Evolutionary conservation across 1,140 invertebrate species (phyloP).

Genomic region (Solen grandis): DNA sequence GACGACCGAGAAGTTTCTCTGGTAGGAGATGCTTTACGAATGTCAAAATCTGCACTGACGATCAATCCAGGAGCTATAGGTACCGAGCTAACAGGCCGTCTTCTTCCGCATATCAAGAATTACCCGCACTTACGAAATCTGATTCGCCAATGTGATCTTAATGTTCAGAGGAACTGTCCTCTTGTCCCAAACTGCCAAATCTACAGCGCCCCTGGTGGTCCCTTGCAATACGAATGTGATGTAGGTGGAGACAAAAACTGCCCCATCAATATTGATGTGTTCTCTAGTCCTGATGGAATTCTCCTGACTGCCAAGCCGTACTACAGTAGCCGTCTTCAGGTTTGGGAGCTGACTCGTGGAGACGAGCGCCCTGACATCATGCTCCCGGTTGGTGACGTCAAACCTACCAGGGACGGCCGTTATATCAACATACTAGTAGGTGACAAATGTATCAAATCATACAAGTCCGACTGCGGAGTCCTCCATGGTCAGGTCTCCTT

Average conservation of each 20-base stretch:
- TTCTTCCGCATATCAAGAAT: conserved; percentile 71
- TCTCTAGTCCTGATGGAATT: conserved; percentile 69
- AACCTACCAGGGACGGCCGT: conserved; percentile 67
- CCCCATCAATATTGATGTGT: conserved; percentile 66
- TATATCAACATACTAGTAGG: conserved; percentile 70
- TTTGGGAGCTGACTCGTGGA: conserved; percentile 72
- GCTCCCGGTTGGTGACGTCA: conserved; percentile 84
- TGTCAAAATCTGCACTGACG: conserved; percentile 69
- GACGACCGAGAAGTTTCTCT: conserved; percentile 83
- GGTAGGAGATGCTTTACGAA: conserved; percentile 72
- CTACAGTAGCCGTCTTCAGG: conserved; percentile 62
- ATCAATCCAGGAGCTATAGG: conserved; percentile 69
- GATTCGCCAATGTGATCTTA: conserved; percentile 83
- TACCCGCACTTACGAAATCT: conserved; percentile 68
- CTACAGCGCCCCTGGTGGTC: conserved; percentile 73
- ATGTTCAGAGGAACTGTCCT: conserved; percentile 84
- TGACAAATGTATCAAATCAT: conserved; percentile 63
- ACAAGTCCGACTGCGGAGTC: conserved; percentile 67
- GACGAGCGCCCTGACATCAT: conserved; percentile 72
- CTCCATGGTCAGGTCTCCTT: conserved; percentile 66
- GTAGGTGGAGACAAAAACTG: conserved; percentile 55
- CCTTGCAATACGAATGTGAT: conserved; percentile 71
- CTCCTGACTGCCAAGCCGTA: conserved; percentile 69
- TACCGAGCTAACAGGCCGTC: conserved; percentile 72
- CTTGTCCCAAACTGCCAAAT: conserved; percentile 86